A percentile compares a stretch with the other conserved stretches of the same genome.
These are phyloP conservation scores for Channa argus DNA, from an alignment of 2,113 vertebrate genomes.

Conservation along the genomic window DNA sequence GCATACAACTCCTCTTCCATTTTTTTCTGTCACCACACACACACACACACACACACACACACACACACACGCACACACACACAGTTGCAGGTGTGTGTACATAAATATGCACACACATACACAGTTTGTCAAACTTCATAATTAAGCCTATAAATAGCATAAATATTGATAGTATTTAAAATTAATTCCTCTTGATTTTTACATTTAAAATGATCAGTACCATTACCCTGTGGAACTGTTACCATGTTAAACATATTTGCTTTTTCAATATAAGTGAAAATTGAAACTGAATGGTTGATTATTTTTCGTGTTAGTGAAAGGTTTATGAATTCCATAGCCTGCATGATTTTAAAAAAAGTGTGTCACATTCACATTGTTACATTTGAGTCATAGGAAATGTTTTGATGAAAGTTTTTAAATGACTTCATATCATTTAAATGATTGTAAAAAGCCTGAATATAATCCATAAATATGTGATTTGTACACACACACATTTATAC, in stretches of 20 bases:
- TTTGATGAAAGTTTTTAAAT: background rate
- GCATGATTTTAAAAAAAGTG: conserved; percentile 11
- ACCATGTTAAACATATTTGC: background rate
- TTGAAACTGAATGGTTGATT: background rate
- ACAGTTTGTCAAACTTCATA: conserved; percentile 16
- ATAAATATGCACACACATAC: conserved; percentile 26
- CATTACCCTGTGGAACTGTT: conserved; percentile 12
- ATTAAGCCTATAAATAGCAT: background rate
- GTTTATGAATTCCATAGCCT: conserved; percentile 1
- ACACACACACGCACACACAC: conserved; percentile 13
- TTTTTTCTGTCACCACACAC: background rate
- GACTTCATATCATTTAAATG: conserved; percentile 10
- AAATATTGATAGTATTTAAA: conserved; percentile 13
- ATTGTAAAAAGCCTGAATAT: conserved; percentile 1
- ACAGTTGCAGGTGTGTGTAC: conserved; percentile 19
- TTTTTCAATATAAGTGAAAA: conserved; percentile 8
- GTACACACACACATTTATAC: conserved; percentile 1
- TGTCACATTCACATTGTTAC: background rate
- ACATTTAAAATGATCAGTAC: background rate
- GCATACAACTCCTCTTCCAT: conserved; percentile 1
- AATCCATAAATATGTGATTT: conserved; percentile 14
- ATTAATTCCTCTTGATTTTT: background rate
- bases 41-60: conserved; percentile 14
- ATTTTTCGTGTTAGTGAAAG: conserved; percentile 1
- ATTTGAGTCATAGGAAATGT: conserved; percentile 1